These are phyloP conservation scores for Chironomus tentans DNA, from an alignment of 2,888 invertebrate genomes.

Conservation along the genomic window DNA sequence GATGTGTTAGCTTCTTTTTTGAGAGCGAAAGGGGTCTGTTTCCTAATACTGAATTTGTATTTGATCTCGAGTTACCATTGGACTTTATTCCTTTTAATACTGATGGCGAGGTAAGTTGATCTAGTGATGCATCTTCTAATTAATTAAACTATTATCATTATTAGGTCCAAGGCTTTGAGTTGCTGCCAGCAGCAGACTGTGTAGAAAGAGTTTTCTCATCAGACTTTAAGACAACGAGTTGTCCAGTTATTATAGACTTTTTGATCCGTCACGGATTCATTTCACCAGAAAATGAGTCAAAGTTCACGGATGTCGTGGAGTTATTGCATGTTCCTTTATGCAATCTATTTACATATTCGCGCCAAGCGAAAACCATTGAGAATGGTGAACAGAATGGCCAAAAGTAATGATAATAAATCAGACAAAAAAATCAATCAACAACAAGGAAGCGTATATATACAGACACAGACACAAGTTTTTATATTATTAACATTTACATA, in stretches of 20 bases:
- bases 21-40: slow-evolving; percentile 89
- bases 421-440: background rate
- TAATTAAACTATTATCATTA: background rate
- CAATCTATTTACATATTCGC: slow-evolving; percentile 59
- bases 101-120: slow-evolving; percentile 66
- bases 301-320: slow-evolving; percentile 76
- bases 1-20: slow-evolving; percentile 58
- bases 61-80: slow-evolving; percentile 80
- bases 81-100: slow-evolving; percentile 88
- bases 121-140: too few species aligned
- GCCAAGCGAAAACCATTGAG: slow-evolving; percentile 37
- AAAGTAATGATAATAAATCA: background rate
- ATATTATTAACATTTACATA: background rate
- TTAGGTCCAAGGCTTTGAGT: slow-evolving; percentile 69
- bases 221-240: slow-evolving; percentile 90
- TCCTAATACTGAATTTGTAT: slow-evolving; percentile 90
- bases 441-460: background rate
- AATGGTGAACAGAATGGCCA: slow-evolving; percentile 26
- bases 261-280: slow-evolving; percentile 83
- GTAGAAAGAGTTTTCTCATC: slow-evolving; percentile 69
- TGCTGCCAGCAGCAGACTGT: slow-evolving; percentile 74
- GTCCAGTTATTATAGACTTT: slow-evolving; percentile 85
- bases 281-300: slow-evolving; percentile 79
- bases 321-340: slow-evolving; percentile 80
- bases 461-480: background rate